Base-by-base conservation (phyloP, 2,888 invertebrate species). In the Heliconius sara region DNA sequence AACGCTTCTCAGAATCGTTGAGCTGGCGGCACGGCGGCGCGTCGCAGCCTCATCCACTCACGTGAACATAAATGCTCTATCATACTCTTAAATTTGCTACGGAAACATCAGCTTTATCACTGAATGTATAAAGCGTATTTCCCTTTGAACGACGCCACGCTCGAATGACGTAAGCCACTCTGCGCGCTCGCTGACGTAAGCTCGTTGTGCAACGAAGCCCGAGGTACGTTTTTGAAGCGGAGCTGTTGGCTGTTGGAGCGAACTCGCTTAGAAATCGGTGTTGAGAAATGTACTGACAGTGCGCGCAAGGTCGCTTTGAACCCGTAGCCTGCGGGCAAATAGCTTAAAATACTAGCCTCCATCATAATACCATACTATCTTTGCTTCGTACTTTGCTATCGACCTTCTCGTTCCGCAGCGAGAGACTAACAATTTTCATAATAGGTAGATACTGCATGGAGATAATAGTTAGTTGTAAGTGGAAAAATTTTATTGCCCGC, bases 31-130 rank as follows among this genome's bases (percentile, higher is more conserved):
- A 86, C 89, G 85, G 86, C 92, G 93, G 89, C 93, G 93, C 91
- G 93, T 88, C 92, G 93, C 93, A 94, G 95, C 93, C 95, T 93
- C 95, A 92, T 92, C 93, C 94, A 95, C 94, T 95, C 95, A 93
- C 92, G 92, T 93, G 94, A 93, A 94, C 91, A 92, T 93, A 94
- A 93, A 95, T 91, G 94, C 91, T 94, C 91, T 95, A 93, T 93
- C 93, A 92, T 92, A 91, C 91, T 91, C 89, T 90, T 85, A 82
- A 66, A 76, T 82, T 81, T 84, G 84, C 84, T 88, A 83, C 77
- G 84, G 85, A 84, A 94, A 91, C 87, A 84, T 85, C 83, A 87
- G 86, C 87, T 90, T 90, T 89, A 92, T 83, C 80, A 63, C 83
- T 77, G 83, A 84, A 84, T 84, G 79, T 87, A 85, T 90, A 93